Evolutionary conservation across 2,888 invertebrate genomes (phyloP).

Genomic region (Leptopterna dolabrata): DNA sequence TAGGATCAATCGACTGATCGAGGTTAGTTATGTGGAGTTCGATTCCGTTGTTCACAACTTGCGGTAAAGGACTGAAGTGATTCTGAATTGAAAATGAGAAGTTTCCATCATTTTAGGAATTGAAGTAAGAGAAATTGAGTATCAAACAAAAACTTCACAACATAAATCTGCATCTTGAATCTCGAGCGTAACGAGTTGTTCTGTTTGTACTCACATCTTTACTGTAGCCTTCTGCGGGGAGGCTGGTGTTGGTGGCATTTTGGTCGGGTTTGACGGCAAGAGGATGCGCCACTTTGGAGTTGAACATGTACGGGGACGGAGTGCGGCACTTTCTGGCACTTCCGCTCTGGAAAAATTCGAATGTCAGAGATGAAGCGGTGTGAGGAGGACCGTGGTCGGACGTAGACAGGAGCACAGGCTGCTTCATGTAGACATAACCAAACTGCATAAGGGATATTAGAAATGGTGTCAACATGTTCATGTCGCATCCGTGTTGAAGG

Average conservation of each 20-base stretch:
- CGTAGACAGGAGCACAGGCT: too few species aligned
- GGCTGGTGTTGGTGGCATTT: background rate
- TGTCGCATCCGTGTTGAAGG: too few species aligned
- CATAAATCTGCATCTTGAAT: too few species aligned
- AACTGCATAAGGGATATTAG: too few species aligned
- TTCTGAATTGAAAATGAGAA: background rate
- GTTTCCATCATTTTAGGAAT: too few species aligned
- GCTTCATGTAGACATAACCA: too few species aligned
- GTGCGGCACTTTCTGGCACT: conserved; percentile 50
- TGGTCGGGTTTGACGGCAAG: conserved; percentile 4
- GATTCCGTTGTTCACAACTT: background rate
- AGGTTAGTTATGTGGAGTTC: conserved; percentile 68
- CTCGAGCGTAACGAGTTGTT: too few species aligned
- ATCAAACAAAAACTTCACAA: too few species aligned
- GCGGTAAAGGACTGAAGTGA: conserved; percentile 2
- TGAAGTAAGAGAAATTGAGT: background rate
- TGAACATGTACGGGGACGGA: conserved; percentile 58
- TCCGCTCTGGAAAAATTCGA: background rate
- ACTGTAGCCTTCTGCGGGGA: background rate
- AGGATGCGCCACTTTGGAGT: conserved; percentile 40
- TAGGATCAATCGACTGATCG: conserved; percentile 76
- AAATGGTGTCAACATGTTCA: too few species aligned
- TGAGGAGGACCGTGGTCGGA: background rate
- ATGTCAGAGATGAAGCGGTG: background rate
- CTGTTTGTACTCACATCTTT: background rate